Evolutionary conservation across 2,113 vertebrate species (phyloP).

Genomic region (Bombycilla garrulus): DNA sequence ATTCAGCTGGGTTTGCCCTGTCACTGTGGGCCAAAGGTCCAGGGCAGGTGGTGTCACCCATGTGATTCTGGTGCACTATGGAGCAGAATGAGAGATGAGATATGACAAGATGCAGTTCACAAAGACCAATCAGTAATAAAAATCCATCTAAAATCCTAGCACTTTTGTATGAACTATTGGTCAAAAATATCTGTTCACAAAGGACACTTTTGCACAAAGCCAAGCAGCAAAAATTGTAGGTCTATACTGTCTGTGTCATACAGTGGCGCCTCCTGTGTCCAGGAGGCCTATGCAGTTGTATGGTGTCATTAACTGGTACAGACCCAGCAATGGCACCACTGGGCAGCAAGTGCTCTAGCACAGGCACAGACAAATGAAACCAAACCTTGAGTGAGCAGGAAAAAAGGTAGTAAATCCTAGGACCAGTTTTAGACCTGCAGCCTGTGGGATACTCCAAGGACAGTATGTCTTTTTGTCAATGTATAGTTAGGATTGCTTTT

Average conservation of each 20-base stretch:
- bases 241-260: neutral
- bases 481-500: neutral
- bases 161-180: neutral
- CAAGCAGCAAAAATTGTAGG: neutral
- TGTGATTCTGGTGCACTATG: neutral
- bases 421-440: neutral
- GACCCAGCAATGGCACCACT: neutral
- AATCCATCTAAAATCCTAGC: neutral
- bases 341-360: neutral
- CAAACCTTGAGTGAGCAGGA: neutral
- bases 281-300: neutral
- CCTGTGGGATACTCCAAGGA: neutral
- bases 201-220: neutral
- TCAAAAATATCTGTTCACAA: neutral
- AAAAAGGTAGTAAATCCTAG: neutral
- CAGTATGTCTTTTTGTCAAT: neutral
- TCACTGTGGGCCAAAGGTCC: neutral
- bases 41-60: accelerated
- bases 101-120: neutral
- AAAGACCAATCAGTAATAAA: neutral
- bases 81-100: neutral
- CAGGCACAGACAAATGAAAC: neutral
- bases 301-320: neutral
- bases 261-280: neutral
- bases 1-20: neutral